Percentiles rank a stretch among this genome's conserved stretches.
Conservation (phyloP, 2,113 vertebrate genomes). For the Antechinus flavipes region DNA sequence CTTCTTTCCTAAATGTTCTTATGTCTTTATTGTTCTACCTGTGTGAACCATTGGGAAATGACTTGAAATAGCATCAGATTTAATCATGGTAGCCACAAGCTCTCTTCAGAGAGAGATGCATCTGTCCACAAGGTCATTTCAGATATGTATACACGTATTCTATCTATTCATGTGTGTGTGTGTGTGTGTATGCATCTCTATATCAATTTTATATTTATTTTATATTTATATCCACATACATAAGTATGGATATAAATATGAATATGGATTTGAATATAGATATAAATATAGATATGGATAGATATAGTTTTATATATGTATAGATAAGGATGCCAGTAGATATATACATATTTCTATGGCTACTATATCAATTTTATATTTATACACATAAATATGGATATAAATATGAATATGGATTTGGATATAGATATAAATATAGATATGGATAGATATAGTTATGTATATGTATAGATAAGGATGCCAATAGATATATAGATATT, state of each 20-base stretch:
- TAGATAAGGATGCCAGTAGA: too few relatives aligned
- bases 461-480: too few relatives aligned
- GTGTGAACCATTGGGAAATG: not conserved
- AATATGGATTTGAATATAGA: too few relatives aligned
- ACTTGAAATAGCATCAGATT: not conserved
- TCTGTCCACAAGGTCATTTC: not conserved
- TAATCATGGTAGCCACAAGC: not conserved
- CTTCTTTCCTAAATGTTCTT: not conserved
- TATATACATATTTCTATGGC: too few relatives aligned
- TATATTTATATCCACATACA: not conserved
- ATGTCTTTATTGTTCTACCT: not conserved
- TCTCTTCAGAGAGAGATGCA: not conserved
- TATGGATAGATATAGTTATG: too few relatives aligned
- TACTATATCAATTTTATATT: not conserved
- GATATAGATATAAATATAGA: too few relatives aligned
- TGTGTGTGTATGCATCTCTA: not conserved
- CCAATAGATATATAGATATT: too few relatives aligned
- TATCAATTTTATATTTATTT: not conserved
- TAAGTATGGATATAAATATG: not conserved
- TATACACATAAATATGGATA: not conserved
- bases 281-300: too few relatives aligned
- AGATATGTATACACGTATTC: not conserved
- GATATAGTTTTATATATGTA: too few relatives aligned
- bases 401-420: too few relatives aligned
- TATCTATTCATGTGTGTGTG: too few relatives aligned